Percentiles rank a stretch among this genome's conserved stretches.
These are phyloP conservation scores for Strigamia maritima DNA, from an alignment of 2,888 invertebrate genomes.

Conservation along the genomic window DNA sequence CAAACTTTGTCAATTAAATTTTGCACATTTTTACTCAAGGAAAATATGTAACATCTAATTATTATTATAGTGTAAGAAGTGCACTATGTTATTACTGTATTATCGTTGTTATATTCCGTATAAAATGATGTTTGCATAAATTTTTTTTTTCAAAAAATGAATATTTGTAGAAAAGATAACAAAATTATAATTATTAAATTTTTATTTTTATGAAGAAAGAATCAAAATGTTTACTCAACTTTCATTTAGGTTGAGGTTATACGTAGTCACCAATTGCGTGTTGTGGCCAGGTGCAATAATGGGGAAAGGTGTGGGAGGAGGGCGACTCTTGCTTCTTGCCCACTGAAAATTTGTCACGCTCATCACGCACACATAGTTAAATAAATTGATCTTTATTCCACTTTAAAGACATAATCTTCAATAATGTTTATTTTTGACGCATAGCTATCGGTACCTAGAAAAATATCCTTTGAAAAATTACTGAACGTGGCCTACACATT, in stretches of 20 bases:
- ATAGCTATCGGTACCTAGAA: background rate
- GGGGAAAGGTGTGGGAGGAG: slow-evolving; percentile 1
- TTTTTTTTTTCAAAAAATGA: too few species aligned
- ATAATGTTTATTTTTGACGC: background rate
- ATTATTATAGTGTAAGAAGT: too few species aligned
- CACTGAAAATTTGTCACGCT: slow-evolving; percentile 25
- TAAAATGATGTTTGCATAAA: too few species aligned
- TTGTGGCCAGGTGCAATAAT: slow-evolving; percentile 17
- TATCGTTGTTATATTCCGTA: too few species aligned
- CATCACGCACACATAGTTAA: background rate
- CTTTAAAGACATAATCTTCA: background rate
- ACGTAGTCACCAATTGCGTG: slow-evolving; percentile 19
- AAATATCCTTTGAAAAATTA: background rate
- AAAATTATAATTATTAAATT: too few species aligned
- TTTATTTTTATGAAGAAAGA: background rate
- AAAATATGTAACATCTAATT: too few species aligned
- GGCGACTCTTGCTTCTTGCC: slow-evolving; percentile 1
- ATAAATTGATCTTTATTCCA: slow-evolving; percentile 18
- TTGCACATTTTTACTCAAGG: too few species aligned
- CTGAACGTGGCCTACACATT: background rate
- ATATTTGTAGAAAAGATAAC: too few species aligned
- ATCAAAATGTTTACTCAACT: background rate
- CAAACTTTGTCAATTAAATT: too few species aligned
- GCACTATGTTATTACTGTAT: too few species aligned
- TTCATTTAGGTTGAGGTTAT: background rate